Evolutionary conservation across 2,797 vertebrate species (phyloP).

Genomic region (Halcyon smyrnensis): DNA sequence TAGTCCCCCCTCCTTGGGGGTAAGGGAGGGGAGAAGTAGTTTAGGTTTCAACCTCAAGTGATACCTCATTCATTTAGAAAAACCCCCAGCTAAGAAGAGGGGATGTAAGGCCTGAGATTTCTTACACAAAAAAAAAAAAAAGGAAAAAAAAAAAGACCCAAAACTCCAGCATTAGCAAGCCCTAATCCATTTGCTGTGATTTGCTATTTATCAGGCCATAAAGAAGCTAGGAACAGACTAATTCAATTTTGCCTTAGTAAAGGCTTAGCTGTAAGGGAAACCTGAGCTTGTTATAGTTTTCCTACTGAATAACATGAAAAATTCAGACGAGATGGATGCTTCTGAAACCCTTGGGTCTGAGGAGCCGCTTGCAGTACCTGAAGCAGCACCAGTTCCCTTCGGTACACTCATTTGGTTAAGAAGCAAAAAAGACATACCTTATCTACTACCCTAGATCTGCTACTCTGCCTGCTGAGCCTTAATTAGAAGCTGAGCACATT

Average conservation of each 20-base stretch:
- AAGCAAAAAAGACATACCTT: neutral
- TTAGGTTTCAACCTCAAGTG: slow-evolving; percentile 45
- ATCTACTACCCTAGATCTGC: neutral
- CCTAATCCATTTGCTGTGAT: neutral
- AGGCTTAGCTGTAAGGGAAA: neutral
- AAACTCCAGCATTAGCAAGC: neutral
- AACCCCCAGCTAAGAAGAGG: neutral
- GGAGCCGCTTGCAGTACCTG: neutral
- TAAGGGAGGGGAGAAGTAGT: slow-evolving; percentile 30
- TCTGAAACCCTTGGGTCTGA: neutral
- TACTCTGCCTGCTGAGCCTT: neutral
- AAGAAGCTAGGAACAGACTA: neutral
- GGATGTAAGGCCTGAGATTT: neutral
- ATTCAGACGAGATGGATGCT: neutral
- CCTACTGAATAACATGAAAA: neutral
- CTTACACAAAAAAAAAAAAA: neutral
- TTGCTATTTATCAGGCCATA: slow-evolving; percentile 10
- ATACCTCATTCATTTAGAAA: slow-evolving; percentile 44
- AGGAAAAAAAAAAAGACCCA: no score
- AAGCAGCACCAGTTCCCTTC: neutral
- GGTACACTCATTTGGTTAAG: neutral
- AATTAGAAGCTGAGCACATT: neutral
- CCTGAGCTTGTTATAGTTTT: neutral
- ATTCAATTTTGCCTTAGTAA: neutral
- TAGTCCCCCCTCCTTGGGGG: neutral